Evolutionary conservation across 2,113 vertebrate genomes (phyloP).

Genomic region (Saccopteryx leptura): DNA sequence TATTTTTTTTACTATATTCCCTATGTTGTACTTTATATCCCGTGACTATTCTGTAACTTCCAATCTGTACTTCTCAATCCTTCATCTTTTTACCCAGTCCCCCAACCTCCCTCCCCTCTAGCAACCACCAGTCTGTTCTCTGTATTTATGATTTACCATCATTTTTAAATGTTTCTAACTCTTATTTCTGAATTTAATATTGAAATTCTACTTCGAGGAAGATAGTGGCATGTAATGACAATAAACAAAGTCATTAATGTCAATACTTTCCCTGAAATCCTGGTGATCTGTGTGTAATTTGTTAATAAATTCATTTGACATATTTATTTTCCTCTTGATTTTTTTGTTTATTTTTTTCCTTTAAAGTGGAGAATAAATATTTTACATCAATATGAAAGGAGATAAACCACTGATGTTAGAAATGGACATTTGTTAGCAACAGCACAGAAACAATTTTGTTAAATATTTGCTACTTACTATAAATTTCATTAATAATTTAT

Average conservation of each 20-base stretch:
- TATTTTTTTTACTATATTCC: neutral
- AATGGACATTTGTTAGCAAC: constrained; percentile 63
- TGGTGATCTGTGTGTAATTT: constrained; percentile 59
- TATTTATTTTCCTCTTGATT: neutral
- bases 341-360: neutral
- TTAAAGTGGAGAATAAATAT: constrained; percentile 72
- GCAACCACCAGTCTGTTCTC: neutral
- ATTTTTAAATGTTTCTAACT: constrained; percentile 63
- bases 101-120: neutral
- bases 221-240: constrained; percentile 24
- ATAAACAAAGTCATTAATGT: constrained; percentile 26
- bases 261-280: constrained; percentile 58
- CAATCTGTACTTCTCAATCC: neutral
- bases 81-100: neutral
- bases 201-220: constrained; percentile 77
- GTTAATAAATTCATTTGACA: constrained; percentile 60
- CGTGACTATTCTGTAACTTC: neutral
- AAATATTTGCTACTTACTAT: constrained; percentile 59
- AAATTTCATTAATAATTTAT: constrained; percentile 71
- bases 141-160: constrained; percentile 15
- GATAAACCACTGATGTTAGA: constrained; percentile 82
- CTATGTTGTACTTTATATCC: neutral
- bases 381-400: constrained; percentile 77
- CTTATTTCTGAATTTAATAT: constrained; percentile 41
- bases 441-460: constrained; percentile 44